Conservation (phyloP, 2,888 invertebrate genomes). For the Temnothorax rugatulus region DNA sequence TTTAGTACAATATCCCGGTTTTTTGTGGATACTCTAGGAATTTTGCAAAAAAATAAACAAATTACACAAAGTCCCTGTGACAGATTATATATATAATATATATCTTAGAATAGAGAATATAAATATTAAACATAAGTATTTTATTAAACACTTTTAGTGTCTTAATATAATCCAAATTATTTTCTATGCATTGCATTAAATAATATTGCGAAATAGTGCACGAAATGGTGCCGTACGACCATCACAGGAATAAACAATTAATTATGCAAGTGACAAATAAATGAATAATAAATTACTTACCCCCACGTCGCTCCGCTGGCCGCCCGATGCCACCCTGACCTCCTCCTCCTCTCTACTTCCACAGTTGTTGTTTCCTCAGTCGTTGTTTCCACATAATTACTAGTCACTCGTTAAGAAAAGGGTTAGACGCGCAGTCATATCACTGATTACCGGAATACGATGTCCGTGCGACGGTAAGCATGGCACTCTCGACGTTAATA, state of each 20-base stretch:
- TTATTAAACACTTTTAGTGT: neutral
- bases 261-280: slow-evolving; percentile 5
- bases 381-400: too few relatives aligned
- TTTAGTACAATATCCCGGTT: too few relatives aligned
- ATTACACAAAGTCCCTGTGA: too few relatives aligned
- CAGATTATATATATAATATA: too few relatives aligned
- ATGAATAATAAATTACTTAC: neutral
- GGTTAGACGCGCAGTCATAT: neutral
- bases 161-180: neutral
- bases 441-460: neutral
- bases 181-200: neutral
- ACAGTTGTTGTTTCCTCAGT: too few relatives aligned
- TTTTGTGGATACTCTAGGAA: too few relatives aligned
- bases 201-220: neutral
- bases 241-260: neutral
- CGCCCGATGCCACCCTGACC: neutral
- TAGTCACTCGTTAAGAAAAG: neutral
- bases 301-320: too few relatives aligned
- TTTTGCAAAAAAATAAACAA: too few relatives aligned
- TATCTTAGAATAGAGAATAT: neutral
- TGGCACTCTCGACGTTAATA: neutral
- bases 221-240: neutral
- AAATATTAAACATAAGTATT: neutral
- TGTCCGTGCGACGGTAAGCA: neutral
- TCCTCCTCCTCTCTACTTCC: neutral